A percentile compares a stretch with the other conserved stretches of the same genome.
Conservation (phyloP, 2,888 invertebrate genomes). For the Athalia rosae region DNA sequence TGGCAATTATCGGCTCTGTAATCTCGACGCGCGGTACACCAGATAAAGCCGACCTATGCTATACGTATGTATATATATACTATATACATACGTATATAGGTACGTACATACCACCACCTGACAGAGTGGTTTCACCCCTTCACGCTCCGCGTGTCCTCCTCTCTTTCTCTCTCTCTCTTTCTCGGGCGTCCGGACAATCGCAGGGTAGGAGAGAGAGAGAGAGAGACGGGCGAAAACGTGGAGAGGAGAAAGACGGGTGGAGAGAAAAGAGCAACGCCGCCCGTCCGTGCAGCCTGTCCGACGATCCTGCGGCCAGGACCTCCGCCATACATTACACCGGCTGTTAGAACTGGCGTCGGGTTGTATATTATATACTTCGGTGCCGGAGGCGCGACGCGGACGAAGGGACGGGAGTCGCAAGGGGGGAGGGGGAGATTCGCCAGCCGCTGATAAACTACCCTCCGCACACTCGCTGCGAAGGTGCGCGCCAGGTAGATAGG, state of each 20-base stretch:
- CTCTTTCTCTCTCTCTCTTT: too few relatives aligned
- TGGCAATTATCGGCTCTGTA: conserved; percentile 40
- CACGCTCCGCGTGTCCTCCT: conserved; percentile 51
- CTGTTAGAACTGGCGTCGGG: conserved; percentile 61
- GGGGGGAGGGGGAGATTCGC: conserved; percentile 50
- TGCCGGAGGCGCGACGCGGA: conserved; percentile 47
- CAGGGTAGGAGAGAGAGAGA: too few relatives aligned
- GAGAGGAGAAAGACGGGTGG: not conserved
- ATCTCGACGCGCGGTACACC: conserved; percentile 25
- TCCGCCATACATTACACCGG: conserved; percentile 62
- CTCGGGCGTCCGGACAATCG: too few relatives aligned
- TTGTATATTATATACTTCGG: conserved; percentile 59
- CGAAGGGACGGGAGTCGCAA: conserved; percentile 3
- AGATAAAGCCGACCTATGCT: conserved; percentile 30
- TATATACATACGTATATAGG: too few relatives aligned
- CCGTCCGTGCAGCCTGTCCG: too few relatives aligned
- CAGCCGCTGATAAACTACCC: conserved; percentile 66
- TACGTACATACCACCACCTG: conserved; percentile 52
- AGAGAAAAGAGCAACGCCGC: too few relatives aligned
- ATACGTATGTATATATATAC: too few relatives aligned
- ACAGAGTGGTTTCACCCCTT: conserved; percentile 61
- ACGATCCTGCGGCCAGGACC: conserved; percentile 17
- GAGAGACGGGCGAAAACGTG: not conserved
- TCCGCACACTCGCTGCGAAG: conserved; percentile 53
- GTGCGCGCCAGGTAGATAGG: conserved; percentile 47